Evolutionary conservation across 2,113 vertebrate genomes (phyloP), one percentile per base, ranked within the genome.

Genomic region (Charadrius vociferus): DNA sequence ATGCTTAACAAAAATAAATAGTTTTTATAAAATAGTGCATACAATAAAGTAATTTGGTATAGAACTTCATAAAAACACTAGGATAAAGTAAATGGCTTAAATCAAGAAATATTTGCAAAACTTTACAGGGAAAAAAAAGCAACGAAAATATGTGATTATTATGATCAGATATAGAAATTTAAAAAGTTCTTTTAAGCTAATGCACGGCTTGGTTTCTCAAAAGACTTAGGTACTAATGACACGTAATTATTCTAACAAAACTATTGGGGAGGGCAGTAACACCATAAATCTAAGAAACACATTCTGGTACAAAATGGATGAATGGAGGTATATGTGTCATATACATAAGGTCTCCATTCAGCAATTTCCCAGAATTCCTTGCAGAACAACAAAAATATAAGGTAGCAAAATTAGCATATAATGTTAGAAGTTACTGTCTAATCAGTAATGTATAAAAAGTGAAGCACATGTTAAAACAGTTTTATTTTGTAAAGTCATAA

Each of bases 101-200:
- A 96, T 80, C 34, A 93, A 88, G 43, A 97, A 98, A 96, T 22
- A n/a, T 74, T 88, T 97, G 65, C 52, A 93, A 96, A 95, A 91
- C 80, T 93, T 92, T 77, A 86, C 3, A 6, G 55, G 6, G 55
- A 81, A 58, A n/a, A 10, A 24, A 8, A 70, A 73, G 79, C 29
- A 68, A 43, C 9, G 2, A 52, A 19, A 59, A 30, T 0, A 58
- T 52, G 23, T 16, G 9, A 36, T 37, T 72, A 41, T 32, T 59
- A n/a, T 53, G 13, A 86, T 17, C 26, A 87, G 18, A 53, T 2
- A 62, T 19, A 89, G 36, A 83, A 81, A 78, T 53, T n/a, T 37
- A 1, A 18, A 39, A 83, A 86, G 30, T 63, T 70, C 23, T 87
- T 86, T 95, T n/a, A 52, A 72, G 14, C 21, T 56, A 88, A 80